Base-by-base conservation (phyloP, 2,797 vertebrate genomes). In the Adrianichthys oophorus region DNA sequence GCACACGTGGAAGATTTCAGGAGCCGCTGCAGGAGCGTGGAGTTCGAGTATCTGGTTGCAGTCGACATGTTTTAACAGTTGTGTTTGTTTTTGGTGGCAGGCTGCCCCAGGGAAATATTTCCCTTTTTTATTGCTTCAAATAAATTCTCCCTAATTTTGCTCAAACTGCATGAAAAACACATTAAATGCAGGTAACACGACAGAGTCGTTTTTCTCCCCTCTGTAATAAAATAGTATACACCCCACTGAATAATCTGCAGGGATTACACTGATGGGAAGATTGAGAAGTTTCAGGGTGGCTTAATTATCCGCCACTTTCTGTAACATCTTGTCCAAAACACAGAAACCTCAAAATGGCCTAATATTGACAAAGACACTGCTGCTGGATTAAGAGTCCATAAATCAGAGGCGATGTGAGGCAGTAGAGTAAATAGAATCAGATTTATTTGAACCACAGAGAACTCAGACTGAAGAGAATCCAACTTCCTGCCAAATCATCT, bases 11-110 rank as follows among this genome's bases (percentile, higher is more conserved):
- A 78, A 65, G 72, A 75, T 74, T 80, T 72, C 78, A 62, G 84
- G 70, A 81, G 79, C 74, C 43, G 73, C 52, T 72, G 68, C 29
- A 26, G 59, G 47, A 43, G 70, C 50, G 58, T 62, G 51, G 72
- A 53, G 72, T 74, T 75, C 69, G 69, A 71, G 83, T 78, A 75
- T 91, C 82, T 80, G 80, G 78, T 85, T 84, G 75, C 79, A 62
- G 85, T 82, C 83, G 84, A 86, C 82, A 63, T 83, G 87, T 89
- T 90, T 87, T 89, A 88, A 92, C 87, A 89, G 87, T 84, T 75
- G 77, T 87, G 84, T 91, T 90, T 89, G 83, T 90, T 91, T 87
- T 89, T 74, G 64, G 78, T 89, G 86, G 88, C 83, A 66, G 7
- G 43, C 60, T 68, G 87, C 88, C 83, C 83, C 67, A 41, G 77